These are phyloP conservation scores for Danio albolineatus DNA, from an alignment of 2,797 vertebrate genomes.

Conservation along the genomic window DNA sequence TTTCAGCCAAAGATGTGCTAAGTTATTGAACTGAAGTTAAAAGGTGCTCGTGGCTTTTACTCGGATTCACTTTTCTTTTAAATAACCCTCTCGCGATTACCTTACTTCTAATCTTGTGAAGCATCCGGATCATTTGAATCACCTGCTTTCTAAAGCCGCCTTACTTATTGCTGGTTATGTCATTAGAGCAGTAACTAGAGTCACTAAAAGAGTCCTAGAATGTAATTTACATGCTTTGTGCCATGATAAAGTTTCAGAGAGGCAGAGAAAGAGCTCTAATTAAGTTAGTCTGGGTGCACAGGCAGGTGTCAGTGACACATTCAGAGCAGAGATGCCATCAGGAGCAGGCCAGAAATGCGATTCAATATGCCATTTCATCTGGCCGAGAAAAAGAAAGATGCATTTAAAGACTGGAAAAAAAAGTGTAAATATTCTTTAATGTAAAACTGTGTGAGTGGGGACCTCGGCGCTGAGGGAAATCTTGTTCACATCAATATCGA, in stretches of 20 bases:
- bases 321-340: constrained; percentile 48
- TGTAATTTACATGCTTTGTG: constrained; percentile 48
- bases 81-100: constrained; percentile 23
- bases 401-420: constrained; percentile 45
- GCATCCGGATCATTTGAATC: constrained; percentile 49
- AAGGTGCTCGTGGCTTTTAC: background rate
- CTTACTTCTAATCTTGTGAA: constrained; percentile 51
- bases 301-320: constrained; percentile 59
- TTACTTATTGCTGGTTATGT: constrained; percentile 32
- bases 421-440: constrained; percentile 57
- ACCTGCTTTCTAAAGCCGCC: constrained; percentile 35
- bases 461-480: constrained; percentile 47
- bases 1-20: background rate
- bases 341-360: constrained; percentile 42
- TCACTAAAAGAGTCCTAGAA: constrained; percentile 56
- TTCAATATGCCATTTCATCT: constrained; percentile 52
- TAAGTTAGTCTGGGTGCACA: constrained; percentile 55
- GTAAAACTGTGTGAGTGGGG: constrained; percentile 34
- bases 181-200: constrained; percentile 33
- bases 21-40: constrained; percentile 15
- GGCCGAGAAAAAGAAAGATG: constrained; percentile 29
- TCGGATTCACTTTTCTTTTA: constrained; percentile 19
- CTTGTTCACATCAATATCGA: constrained; percentile 62
- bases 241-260: constrained; percentile 52
- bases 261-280: constrained; percentile 56